Evolutionary conservation across 1,140 invertebrate species (phyloP).

Genomic region (Papilio polyxenes): DNA sequence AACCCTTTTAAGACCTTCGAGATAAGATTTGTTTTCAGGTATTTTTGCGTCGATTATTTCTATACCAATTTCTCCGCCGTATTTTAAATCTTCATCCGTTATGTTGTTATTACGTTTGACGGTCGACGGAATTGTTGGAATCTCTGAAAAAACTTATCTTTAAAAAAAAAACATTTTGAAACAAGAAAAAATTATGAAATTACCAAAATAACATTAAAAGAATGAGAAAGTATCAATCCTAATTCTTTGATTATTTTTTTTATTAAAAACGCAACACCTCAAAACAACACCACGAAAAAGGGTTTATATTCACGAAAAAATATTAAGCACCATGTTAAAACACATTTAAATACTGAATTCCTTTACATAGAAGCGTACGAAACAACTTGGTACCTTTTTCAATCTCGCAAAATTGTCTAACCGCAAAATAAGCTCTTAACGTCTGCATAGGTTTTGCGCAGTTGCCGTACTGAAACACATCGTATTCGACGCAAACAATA

Average conservation of each 20-base stretch:
- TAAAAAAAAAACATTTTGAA: not conserved
- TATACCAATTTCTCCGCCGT: conserved; percentile 65
- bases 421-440: conserved; percentile 66
- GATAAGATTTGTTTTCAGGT: conserved; percentile 60
- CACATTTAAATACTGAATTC: too few species aligned
- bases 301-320: too few species aligned
- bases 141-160: not conserved
- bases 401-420: conserved; percentile 48
- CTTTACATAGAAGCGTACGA: not conserved
- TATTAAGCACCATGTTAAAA: too few species aligned
- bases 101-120: conserved; percentile 60
- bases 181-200: too few species aligned
- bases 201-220: too few species aligned
- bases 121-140: conserved; percentile 47
- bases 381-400: conserved; percentile 39
- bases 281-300: too few species aligned
- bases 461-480: conserved; percentile 50
- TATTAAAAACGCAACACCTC: too few species aligned
- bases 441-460: conserved; percentile 51
- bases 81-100: conserved; percentile 56
- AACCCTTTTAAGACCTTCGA: conserved; percentile 63
- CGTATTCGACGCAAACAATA: conserved; percentile 71
- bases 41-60: conserved; percentile 71
- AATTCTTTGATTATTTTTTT: too few species aligned
- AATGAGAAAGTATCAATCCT: too few species aligned